Percentiles rank a stretch among this genome's conserved stretches.
phyloP scores from a whole-genome alignment of 2,888 invertebrate species.

The Hyposoter didymator region DNA sequence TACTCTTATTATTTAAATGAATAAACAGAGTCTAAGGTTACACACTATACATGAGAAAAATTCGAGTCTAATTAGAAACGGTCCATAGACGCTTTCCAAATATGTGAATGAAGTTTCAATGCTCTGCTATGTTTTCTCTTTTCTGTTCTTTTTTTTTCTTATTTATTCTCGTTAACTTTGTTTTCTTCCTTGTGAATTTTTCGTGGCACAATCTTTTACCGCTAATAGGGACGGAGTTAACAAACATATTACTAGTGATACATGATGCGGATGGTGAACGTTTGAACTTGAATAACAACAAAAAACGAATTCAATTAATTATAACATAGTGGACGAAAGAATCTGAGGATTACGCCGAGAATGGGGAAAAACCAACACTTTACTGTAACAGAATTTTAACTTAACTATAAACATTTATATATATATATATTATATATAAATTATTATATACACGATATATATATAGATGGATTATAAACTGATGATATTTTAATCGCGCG shows the following conservation, averaged over 20 bases:
- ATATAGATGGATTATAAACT: conserved; percentile 74
- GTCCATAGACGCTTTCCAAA: conserved; percentile 52
- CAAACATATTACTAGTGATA: conserved; percentile 51
- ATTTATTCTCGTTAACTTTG: conserved; percentile 21
- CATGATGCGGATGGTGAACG: conserved; percentile 37
- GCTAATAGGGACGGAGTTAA: conserved; percentile 43
- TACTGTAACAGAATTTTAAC: conserved; percentile 78
- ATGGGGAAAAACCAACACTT: conserved; percentile 19
- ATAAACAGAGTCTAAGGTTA: conserved; percentile 35
- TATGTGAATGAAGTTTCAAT: conserved; percentile 28
- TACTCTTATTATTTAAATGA: conserved; percentile 55
- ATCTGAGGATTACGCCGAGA: conserved; percentile 65
- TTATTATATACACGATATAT: conserved; percentile 59
- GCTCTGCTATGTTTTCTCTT: conserved; percentile 12
- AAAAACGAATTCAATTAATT: conserved; percentile 61
- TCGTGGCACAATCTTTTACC: conserved; percentile 45
- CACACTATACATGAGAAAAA: conserved; percentile 28
- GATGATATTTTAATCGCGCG: conserved; percentile 82
- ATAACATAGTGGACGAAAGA: conserved; percentile 34
- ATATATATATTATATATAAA: conserved; percentile 68
- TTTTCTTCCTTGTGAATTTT: conserved; percentile 19
- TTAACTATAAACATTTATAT: conserved; percentile 76
- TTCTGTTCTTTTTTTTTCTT: conserved; percentile 19
- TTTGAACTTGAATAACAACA: conserved; percentile 49
- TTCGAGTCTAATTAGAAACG: conserved; percentile 39